These are phyloP conservation scores for Taphrorychus bicolor DNA, from an alignment of 2,888 invertebrate genomes.

Conservation along the genomic window DNA sequence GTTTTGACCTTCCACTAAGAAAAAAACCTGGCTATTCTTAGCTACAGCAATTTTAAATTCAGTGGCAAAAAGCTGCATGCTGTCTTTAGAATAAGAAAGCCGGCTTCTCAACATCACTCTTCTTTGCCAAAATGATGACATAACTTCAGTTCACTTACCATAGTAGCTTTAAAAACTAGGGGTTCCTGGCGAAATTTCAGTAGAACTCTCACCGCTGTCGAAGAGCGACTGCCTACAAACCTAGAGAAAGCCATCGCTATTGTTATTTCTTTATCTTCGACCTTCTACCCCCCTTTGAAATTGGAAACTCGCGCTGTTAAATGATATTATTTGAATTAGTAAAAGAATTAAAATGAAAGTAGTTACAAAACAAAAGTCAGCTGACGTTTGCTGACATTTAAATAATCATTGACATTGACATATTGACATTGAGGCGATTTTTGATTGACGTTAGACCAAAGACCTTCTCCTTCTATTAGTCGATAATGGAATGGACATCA, in stretches of 20 bases:
- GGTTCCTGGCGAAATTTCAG: slow-evolving; percentile 44
- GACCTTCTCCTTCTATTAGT: no score
- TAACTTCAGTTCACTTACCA: slow-evolving; percentile 53
- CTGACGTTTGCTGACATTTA: no score
- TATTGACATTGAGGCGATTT: not conserved
- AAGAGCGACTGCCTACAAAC: slow-evolving; percentile 45
- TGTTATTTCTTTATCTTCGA: slow-evolving; percentile 1
- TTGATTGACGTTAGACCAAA: no score
- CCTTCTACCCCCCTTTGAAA: not conserved
- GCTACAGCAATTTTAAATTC: no score
- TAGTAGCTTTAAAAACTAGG: slow-evolving; percentile 44
- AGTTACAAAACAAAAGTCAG: not conserved
- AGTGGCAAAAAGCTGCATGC: no score
- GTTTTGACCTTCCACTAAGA: no score
- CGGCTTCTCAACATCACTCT: not conserved
- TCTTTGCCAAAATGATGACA: slow-evolving; percentile 48
- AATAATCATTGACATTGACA: not conserved
- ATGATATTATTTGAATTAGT: no score
- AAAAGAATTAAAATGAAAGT: not conserved
- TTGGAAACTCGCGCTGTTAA: not conserved
- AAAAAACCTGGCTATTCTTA: no score
- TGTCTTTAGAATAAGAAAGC: no score
- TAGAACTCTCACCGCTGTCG: slow-evolving; percentile 40
- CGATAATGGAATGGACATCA: no score
- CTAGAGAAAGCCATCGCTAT: slow-evolving; percentile 49